These are phyloP conservation scores for Xiphias gladius DNA, from an alignment of 2,113 vertebrate genomes.

Conservation along the genomic window DNA sequence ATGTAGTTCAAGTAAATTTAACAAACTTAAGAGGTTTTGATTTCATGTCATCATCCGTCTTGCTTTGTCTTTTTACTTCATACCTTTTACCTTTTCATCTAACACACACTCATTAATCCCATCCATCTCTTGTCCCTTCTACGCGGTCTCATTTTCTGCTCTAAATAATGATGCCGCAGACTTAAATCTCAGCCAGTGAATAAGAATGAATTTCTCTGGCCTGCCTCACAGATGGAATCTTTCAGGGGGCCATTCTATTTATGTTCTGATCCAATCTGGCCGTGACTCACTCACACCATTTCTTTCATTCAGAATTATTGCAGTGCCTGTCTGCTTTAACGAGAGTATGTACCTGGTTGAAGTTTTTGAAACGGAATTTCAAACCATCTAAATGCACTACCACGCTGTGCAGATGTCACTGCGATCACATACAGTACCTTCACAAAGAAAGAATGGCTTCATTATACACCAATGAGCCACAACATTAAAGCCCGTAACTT, in stretches of 20 bases:
- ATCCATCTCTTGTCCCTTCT: constrained; percentile 3
- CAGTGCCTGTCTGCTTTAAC: constrained; percentile 17
- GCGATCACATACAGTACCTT: neutral
- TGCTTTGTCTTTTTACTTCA: neutral
- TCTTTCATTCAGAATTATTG: constrained; percentile 46
- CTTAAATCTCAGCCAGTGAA: constrained; percentile 27
- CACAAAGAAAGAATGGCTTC: neutral
- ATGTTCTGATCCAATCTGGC: constrained; percentile 40
- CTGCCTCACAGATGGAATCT: constrained; percentile 33
- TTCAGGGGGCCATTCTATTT: constrained; percentile 51
- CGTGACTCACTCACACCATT: constrained; percentile 35
- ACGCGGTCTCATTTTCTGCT: constrained; percentile 14
- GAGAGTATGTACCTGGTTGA: constrained; percentile 8
- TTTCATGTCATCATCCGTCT: neutral
- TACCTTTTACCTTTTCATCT: neutral
- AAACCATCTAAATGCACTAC: neutral
- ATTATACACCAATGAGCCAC: too few species aligned
- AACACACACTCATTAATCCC: neutral
- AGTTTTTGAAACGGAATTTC: constrained; percentile 17
- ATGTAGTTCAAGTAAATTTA: neutral
- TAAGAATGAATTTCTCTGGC: constrained; percentile 29
- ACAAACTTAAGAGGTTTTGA: neutral
- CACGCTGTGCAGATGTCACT: constrained; percentile 1
- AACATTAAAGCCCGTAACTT: too few species aligned
- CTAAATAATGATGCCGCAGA: constrained; percentile 40